Conservation (phyloP, 2,888 invertebrate species). For the Orthonevra nobilis region DNA sequence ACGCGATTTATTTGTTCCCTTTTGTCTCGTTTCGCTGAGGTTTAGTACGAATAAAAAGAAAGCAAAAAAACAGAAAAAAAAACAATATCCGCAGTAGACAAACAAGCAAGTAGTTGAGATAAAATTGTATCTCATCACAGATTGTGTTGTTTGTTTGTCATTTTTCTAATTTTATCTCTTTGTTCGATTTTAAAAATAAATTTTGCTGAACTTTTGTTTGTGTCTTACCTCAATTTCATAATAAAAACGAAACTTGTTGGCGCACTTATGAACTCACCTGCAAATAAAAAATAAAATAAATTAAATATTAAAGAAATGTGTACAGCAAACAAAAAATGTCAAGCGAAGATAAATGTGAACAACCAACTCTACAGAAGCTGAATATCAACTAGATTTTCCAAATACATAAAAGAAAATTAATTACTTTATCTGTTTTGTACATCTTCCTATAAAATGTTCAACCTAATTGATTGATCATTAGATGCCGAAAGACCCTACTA, state of each 20-base stretch:
- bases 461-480: conserved; percentile 30
- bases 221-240: conserved; percentile 13
- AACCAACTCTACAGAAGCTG: no score
- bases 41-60: no score
- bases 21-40: no score
- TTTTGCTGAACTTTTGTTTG: conserved; percentile 33
- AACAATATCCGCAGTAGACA: not conserved
- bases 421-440: no score
- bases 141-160: conserved; percentile 44
- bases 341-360: no score
- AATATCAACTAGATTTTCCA: no score
- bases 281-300: conserved; percentile 30
- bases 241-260: no score
- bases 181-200: conserved; percentile 39
- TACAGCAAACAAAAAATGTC: no score
- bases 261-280: conserved; percentile 53
- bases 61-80: not conserved
- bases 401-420: no score
- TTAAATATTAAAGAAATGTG: no score
- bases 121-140: conserved; percentile 32
- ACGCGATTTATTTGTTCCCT: not conserved
- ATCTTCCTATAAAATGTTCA: no score
- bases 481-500: not conserved
- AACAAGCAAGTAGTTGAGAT: conserved; percentile 28
- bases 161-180: conserved; percentile 54